These are phyloP conservation scores for Arothron firmamentum DNA, from an alignment of 2,113 vertebrate species.

Conservation along the genomic window DNA sequence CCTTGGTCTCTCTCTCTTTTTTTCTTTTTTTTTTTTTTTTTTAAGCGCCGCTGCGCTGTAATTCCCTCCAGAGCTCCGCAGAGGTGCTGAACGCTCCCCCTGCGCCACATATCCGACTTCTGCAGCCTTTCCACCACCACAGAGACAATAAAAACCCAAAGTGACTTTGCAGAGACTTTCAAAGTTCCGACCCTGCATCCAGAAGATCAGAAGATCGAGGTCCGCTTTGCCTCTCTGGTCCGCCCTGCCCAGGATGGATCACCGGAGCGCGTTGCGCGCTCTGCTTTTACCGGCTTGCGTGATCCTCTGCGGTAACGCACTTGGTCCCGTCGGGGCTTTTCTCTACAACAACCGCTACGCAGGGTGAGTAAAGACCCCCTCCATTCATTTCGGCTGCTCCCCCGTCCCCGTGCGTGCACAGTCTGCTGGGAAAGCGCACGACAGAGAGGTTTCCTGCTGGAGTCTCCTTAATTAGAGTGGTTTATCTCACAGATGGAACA, in stretches of 20 bases:
- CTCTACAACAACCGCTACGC: constrained; percentile 78
- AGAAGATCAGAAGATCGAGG: background rate
- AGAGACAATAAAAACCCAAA: background rate
- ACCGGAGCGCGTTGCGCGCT: constrained; percentile 35
- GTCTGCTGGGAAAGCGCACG: constrained; percentile 12
- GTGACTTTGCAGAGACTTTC: background rate
- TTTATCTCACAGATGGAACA: constrained; percentile 22
- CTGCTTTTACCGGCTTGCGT: constrained; percentile 57
- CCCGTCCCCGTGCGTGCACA: background rate
- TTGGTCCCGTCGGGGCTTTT: constrained; percentile 53
- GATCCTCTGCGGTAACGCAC: constrained; percentile 61
- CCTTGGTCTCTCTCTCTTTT: constrained; percentile 42
- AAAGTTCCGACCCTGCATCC: constrained; percentile 9
- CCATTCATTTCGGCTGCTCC: constrained; percentile 31
- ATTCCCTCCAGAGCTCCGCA: constrained; percentile 52
- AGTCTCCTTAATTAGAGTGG: too few relatives aligned
- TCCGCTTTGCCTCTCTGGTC: constrained; percentile 12
- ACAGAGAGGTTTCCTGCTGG: constrained; percentile 15
- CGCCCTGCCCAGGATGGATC: constrained; percentile 41
- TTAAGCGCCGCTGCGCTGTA: constrained; percentile 17
- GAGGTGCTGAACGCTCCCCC: constrained; percentile 29
- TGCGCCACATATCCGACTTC: constrained; percentile 44
- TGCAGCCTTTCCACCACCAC: constrained; percentile 25
- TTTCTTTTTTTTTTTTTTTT: too few relatives aligned
- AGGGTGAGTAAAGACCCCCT: constrained; percentile 72